Evolutionary conservation across 1,140 invertebrate species (phyloP), one percentile per base, ranked within the genome.

Genomic region (Lethrus apterus): DNA sequence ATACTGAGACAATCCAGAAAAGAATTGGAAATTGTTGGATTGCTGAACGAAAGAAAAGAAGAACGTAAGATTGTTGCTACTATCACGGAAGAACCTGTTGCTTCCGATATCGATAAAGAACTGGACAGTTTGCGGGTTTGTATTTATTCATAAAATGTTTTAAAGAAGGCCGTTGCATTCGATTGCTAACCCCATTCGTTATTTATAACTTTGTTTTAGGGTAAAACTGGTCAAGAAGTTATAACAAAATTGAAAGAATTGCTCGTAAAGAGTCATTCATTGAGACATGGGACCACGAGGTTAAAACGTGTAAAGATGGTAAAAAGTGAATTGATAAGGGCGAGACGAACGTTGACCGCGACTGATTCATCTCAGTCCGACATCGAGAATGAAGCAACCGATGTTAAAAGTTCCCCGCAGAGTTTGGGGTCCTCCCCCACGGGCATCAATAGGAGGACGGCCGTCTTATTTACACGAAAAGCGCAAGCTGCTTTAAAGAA

Each of bases 381-480:
- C 41, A 63, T 56, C 9, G 60, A 64, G 21, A 47, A 50, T 48
- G 59, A 60, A 38, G 44, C 24, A 9, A 41, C 34, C 5, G 55
- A 58, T 24, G 24, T 47, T 3, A 70, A 52, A 63, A 61, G 50
- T 10, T 44, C 46, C 4, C 51, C 52, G 4, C 50, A 44, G 20
- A 59, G 52, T 49, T 32, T 51, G 8, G 36, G 55, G 18, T 33
- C 18, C 26, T 69, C 70, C 2, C 57, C 64, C 3, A 50, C 56
- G 10, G 83, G 84, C 23, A 85, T 90, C 0, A 90, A 90, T 66
- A 72, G 87, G 33, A 70, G 87, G 58, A 90, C 85, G 13, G 82
- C 86, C n/a, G 85, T 90, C 24, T 62, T 90, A 3, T 84, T 90
- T 52, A 87, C 84, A 2, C 76, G 85, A 29, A 90, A 91, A 65